phyloP scores from a whole-genome alignment of 2,113 vertebrate species.

The Prochilodus magdalenae region DNA sequence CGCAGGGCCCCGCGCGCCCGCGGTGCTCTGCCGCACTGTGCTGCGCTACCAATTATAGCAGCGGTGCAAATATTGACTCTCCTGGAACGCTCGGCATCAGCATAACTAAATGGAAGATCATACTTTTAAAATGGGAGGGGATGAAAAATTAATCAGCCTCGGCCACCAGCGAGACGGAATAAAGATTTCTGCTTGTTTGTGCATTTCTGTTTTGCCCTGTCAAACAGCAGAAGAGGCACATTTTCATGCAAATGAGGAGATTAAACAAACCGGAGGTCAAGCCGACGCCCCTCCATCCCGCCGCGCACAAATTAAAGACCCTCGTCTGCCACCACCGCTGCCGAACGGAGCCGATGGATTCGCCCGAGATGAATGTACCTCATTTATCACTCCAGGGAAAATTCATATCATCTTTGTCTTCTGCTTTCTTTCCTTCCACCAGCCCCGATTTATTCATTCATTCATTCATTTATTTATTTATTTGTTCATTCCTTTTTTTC shows the following conservation, averaged over 20 bases:
- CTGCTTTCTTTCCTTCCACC: neutral
- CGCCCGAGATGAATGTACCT: conserved; percentile 20
- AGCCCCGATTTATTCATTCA: neutral
- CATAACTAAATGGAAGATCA: conserved; percentile 68
- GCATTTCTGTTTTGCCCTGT: conserved; percentile 64
- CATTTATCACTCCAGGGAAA: conserved; percentile 42
- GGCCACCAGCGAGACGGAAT: conserved; percentile 56
- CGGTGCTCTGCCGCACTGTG: conserved; percentile 29
- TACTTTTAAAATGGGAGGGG: conserved; percentile 65
- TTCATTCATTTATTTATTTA: no score
- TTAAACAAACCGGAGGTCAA: conserved; percentile 59
- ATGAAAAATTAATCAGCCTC: conserved; percentile 68
- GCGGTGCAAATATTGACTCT: conserved; percentile 67
- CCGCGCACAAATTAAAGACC: conserved; percentile 31
- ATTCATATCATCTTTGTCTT: conserved; percentile 17
- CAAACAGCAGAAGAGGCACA: conserved; percentile 64
- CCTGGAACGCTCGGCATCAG: conserved; percentile 67
- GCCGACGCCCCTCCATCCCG: conserved; percentile 12
- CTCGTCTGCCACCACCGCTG: neutral
- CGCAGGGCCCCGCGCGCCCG: neutral
- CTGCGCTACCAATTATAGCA: conserved; percentile 40
- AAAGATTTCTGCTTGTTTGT: conserved; percentile 68
- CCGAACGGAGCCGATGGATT: neutral
- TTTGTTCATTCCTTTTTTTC: no score
- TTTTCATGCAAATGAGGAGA: conserved; percentile 67